Evolutionary conservation across 2,113 vertebrate species (phyloP), one percentile per base, ranked within the genome.

Genomic region (Colinus virginianus): DNA sequence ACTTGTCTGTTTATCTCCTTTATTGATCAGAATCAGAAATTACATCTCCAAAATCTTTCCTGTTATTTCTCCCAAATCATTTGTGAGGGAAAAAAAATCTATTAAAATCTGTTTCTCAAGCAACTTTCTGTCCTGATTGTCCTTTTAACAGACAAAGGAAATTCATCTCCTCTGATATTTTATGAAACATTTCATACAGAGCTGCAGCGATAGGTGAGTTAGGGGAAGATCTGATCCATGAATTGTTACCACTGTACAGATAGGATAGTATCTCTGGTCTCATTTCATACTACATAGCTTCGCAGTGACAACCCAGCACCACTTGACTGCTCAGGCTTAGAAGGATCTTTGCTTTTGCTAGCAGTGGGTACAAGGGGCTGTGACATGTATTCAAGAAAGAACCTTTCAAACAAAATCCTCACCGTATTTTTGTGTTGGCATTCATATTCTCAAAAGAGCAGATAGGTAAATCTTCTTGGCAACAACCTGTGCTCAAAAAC

Each of bases 401-500:
- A 70, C 66, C 7, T 82, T 8, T 72, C 40, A 76, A 46, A 42
- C 45, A 84, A 26, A 75, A 56, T 48, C 59, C 32, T 75, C n/a
- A 30, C 34, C 2, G 2, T n/a, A 6, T 1, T 4, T 25, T 58
- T 45, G 61, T 66, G 20, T 58, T 8, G 1, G 4, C 13, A 66
- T 45, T 87, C 55, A 62, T 16, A 69, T 56, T 89, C 34, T 64
- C 58, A 22, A 66, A 82, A 42, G 63, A 72, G 7, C 48, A 82
- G 40, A 72, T 6, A 82, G 22, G n/a, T 19, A 4, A 46, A 66
- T 7, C 32, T 53, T 75, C 56, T 67, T 78, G 51, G 48, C 36
- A 11, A 78, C 34, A 25, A 78, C 13, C 32, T 23, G 19, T 53
- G 62, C 34, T 64, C 40, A 56, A 62, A 81, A 30, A 3, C 18